Conservation (phyloP, 2,888 invertebrate species). For the Brenthis daphne region DNA sequence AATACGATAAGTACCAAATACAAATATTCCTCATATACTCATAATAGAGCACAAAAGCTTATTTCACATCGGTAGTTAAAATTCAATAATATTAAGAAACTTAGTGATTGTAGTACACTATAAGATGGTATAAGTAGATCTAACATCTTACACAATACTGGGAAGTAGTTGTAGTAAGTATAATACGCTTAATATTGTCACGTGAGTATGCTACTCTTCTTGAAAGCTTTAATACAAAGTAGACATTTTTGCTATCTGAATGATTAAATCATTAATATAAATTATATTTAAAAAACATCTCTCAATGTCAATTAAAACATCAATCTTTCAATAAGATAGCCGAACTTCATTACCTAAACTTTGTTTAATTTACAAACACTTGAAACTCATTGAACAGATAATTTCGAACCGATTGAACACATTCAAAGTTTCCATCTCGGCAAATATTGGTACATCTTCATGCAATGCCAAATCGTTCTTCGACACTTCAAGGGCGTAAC, state of each 20-base stretch:
- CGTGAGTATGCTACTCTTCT: no score
- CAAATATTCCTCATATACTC: no score
- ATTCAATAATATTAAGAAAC: no score
- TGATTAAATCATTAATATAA: neutral
- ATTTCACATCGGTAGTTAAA: no score
- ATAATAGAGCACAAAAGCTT: no score
- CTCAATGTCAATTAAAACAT: slow-evolving; percentile 9
- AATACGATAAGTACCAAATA: no score
- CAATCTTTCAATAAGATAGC: neutral
- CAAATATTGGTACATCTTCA: slow-evolving; percentile 52
- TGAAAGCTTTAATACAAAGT: no score
- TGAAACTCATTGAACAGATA: slow-evolving; percentile 48
- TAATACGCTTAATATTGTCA: no score
- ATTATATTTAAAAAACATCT: neutral
- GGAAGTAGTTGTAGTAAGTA: no score
- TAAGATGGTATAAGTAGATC: no score
- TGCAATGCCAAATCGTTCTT: slow-evolving; percentile 47
- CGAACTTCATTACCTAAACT: slow-evolving; percentile 17
- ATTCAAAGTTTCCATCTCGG: slow-evolving; percentile 58
- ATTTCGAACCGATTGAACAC: slow-evolving; percentile 56
- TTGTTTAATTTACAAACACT: slow-evolving; percentile 28
- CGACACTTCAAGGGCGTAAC: slow-evolving; percentile 49
- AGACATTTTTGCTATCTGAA: neutral
- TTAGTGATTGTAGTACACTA: no score
- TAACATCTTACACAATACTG: no score